Conservation (phyloP, 2,888 invertebrate species). For the Leucoptera coffeella region DNA sequence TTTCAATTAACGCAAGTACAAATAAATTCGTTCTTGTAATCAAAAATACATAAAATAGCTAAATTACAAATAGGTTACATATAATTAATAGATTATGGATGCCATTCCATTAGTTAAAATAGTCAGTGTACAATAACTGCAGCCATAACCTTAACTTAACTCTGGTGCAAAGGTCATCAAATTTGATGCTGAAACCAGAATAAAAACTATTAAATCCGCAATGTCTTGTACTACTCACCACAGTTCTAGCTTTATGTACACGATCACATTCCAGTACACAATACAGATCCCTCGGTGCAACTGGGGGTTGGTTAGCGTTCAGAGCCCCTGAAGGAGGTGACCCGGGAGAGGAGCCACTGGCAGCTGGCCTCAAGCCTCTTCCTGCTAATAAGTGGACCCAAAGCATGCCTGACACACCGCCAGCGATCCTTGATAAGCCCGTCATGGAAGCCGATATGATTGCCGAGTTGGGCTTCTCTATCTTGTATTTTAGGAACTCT, state of each 20-base stretch:
- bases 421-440: slow-evolving; percentile 38
- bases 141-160: too few species aligned
- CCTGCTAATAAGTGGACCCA: slow-evolving; percentile 89
- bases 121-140: too few species aligned
- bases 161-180: neutral
- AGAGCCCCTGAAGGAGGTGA: slow-evolving; percentile 62
- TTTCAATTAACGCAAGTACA: too few species aligned
- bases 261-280: slow-evolving; percentile 97
- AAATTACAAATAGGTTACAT: too few species aligned
- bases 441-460: slow-evolving; percentile 54
- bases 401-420: slow-evolving; percentile 74
- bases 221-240: slow-evolving; percentile 54
- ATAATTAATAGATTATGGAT: too few species aligned
- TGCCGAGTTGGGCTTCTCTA: slow-evolving; percentile 63
- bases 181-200: neutral
- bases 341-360: slow-evolving; percentile 62
- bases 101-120: too few species aligned
- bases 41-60: too few species aligned
- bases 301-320: slow-evolving; percentile 33
- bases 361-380: slow-evolving; percentile 72
- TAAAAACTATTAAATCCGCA: too few species aligned
- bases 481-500: slow-evolving; percentile 88
- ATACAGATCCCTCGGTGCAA: slow-evolving; percentile 76
- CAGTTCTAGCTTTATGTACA: slow-evolving; percentile 93
- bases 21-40: too few species aligned